A percentile compares a stretch with the other conserved stretches of the same genome.
Conservation (phyloP, 1,140 invertebrate genomes). For the Macrocentrus cingulum region DNA sequence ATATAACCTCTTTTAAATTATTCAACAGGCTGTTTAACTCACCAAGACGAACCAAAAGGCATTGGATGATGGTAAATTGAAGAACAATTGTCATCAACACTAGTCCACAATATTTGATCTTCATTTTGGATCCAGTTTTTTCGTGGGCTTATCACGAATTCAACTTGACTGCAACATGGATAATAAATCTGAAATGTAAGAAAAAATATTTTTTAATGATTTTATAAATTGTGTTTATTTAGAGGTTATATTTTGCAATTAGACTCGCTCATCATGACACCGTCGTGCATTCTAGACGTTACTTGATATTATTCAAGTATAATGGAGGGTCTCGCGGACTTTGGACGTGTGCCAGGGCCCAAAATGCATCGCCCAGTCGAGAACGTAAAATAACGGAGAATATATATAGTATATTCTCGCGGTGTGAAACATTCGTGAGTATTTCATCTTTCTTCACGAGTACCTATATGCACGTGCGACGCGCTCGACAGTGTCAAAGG, state of each 20-base stretch:
- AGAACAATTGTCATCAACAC: slow-evolving; percentile 39
- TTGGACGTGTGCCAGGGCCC: slow-evolving; percentile 10
- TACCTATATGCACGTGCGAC: background rate
- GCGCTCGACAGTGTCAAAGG: slow-evolving; percentile 5
- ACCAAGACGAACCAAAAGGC: slow-evolving; percentile 43
- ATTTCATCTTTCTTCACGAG: slow-evolving; percentile 2
- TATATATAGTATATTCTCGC: background rate
- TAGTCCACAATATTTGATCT: slow-evolving; percentile 33
- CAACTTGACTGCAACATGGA: slow-evolving; percentile 39
- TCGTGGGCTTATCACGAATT: slow-evolving; percentile 10
- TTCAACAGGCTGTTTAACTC: background rate
- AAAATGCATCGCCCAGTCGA: slow-evolving; percentile 25
- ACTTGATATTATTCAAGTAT: background rate
- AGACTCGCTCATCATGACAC: background rate
- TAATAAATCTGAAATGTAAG: slow-evolving; percentile 41
- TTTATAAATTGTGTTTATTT: slow-evolving; percentile 29
- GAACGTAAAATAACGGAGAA: background rate
- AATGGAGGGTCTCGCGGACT: background rate
- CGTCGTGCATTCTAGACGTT: background rate
- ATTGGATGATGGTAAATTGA: slow-evolving; percentile 29
- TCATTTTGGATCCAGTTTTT: slow-evolving; percentile 35
- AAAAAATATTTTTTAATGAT: slow-evolving; percentile 21
- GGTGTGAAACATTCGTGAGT: slow-evolving; percentile 9
- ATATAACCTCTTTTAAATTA: background rate
- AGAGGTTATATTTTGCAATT: slow-evolving; percentile 4